Evolutionary conservation across 2,113 vertebrate species (phyloP).

Genomic region (Zeus faber): DNA sequence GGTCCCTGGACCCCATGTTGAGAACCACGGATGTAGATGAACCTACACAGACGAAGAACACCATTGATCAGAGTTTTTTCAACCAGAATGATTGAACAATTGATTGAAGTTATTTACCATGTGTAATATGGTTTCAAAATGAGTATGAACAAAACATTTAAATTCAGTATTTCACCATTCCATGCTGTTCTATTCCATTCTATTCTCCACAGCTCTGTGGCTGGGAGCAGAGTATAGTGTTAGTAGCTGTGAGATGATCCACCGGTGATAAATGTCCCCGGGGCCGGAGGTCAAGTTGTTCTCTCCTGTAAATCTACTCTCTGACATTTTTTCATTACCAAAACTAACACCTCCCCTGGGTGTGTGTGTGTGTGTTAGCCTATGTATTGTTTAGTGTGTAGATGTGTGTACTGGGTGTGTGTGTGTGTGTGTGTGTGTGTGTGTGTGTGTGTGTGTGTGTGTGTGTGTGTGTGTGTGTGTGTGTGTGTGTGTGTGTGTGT

Average conservation of each 20-base stretch:
- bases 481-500: slow-evolving; percentile 22
- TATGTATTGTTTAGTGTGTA: slow-evolving; percentile 9
- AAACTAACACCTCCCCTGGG: slow-evolving; percentile 51
- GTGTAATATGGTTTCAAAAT: too few species aligned
- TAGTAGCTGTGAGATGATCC: slow-evolving; percentile 44
- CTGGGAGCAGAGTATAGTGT: neutral
- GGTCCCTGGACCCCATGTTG: too few species aligned
- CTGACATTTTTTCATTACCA: slow-evolving; percentile 71
- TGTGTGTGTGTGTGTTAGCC: slow-evolving; percentile 10
- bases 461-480: slow-evolving; percentile 6
- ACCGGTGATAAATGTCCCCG: slow-evolving; percentile 44
- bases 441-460: slow-evolving; percentile 19
- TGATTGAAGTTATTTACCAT: too few species aligned
- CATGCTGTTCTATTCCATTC: neutral
- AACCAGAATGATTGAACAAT: too few species aligned
- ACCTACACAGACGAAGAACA: too few species aligned
- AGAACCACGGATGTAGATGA: too few species aligned
- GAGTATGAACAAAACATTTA: neutral
- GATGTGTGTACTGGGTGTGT: slow-evolving; percentile 16
- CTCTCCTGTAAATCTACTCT: slow-evolving; percentile 69
- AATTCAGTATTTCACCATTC: slow-evolving; percentile 5
- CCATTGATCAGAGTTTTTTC: too few species aligned
- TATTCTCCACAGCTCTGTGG: too few species aligned
- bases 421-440: slow-evolving; percentile 17
- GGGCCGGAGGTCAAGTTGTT: slow-evolving; percentile 65